Evolutionary conservation across 2,113 vertebrate genomes (phyloP).

Genomic region (Pterocles burchelli): DNA sequence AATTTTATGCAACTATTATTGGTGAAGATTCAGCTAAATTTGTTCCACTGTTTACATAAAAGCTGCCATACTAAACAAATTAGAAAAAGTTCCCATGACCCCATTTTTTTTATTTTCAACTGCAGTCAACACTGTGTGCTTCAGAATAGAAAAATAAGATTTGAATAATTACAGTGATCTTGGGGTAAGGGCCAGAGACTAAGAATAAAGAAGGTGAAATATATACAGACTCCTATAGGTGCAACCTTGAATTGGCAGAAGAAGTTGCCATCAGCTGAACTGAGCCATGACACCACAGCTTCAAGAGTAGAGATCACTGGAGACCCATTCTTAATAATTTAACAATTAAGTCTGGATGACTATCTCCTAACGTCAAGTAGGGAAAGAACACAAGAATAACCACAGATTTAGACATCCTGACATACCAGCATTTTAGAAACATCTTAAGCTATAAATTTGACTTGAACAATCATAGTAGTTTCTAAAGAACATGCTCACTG

Average conservation of each 20-base stretch:
- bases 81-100: not conserved
- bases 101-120: not conserved
- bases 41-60: not conserved
- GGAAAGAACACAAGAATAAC: not conserved
- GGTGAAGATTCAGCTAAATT: not conserved
- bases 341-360: not conserved
- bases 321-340: not conserved
- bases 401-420: not conserved
- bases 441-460: not conserved
- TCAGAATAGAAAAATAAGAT: not conserved
- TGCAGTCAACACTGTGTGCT: not conserved
- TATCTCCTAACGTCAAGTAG: not conserved
- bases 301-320: not conserved
- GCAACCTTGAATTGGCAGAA: not conserved
- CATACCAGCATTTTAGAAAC: not conserved
- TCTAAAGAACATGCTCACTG: fast-evolving
- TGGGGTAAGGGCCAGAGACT: not conserved
- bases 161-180: not conserved
- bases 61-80: not conserved
- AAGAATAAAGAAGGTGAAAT: not conserved
- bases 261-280: not conserved
- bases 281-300: not conserved
- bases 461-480: not conserved
- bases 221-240: not conserved
- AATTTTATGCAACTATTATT: not conserved